Evolutionary conservation across 2,113 vertebrate species (phyloP).

Genomic region (Alethe diademata): DNA sequence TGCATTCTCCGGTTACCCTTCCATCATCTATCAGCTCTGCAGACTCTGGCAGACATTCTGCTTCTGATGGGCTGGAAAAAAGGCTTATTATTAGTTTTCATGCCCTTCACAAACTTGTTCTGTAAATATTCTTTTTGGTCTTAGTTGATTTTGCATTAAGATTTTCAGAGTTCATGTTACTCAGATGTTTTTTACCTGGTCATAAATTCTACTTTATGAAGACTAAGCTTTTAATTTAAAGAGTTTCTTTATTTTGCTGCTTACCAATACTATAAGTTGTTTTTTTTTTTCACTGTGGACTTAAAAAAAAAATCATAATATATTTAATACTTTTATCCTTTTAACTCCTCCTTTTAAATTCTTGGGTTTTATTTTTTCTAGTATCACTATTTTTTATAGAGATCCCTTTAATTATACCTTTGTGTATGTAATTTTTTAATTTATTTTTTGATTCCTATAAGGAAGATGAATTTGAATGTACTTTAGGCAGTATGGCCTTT

Average conservation of each 20-base stretch:
- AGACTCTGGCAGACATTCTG: neutral
- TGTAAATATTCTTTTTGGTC: neutral
- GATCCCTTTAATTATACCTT: rapidly evolving
- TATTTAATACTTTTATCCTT: neutral
- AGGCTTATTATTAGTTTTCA: neutral
- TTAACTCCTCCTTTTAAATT: neutral
- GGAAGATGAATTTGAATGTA: neutral
- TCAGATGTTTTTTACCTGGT: neutral
- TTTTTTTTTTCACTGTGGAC: neutral
- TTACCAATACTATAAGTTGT: neutral
- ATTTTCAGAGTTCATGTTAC: neutral
- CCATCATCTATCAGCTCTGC: constrained; percentile 1
- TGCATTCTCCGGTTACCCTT: neutral
- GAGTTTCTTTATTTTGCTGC: neutral
- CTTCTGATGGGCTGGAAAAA: neutral
- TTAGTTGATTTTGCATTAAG: neutral
- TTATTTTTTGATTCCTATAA: neutral
- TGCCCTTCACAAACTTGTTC: neutral
- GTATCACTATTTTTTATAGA: neutral
- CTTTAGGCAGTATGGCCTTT: neutral
- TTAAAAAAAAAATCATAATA: neutral
- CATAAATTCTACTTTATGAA: neutral
- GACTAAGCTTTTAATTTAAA: neutral
- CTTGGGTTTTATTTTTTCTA: rapidly evolving
- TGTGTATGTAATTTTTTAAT: neutral